Evolutionary conservation across 2,888 invertebrate genomes (phyloP).

Genomic region (Protodeltote pygarga): DNA sequence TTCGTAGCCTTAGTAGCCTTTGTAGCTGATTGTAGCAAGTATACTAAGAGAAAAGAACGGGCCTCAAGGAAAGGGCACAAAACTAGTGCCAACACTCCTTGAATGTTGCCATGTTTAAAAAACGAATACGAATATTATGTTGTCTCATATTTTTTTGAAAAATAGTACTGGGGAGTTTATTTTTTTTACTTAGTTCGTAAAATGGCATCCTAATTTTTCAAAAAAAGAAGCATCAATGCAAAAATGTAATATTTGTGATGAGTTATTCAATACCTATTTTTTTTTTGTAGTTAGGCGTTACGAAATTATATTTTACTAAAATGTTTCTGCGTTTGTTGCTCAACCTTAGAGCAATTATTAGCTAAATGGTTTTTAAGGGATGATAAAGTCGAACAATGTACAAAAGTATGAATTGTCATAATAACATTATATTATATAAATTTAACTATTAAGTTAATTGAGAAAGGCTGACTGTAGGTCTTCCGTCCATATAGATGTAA

Average conservation of each 20-base stretch:
- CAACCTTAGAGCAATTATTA: slow-evolving; percentile 14
- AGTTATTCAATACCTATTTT: too few relatives aligned
- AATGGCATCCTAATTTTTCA: too few relatives aligned
- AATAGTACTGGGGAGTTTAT: too few relatives aligned
- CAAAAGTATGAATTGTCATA: slow-evolving; percentile 58
- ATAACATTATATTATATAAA: slow-evolving; percentile 35
- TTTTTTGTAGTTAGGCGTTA: too few relatives aligned
- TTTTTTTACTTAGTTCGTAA: too few relatives aligned
- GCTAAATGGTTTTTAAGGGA: slow-evolving; percentile 18
- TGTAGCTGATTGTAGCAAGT: slow-evolving; percentile 86
- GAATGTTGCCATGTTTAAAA: slow-evolving; percentile 33
- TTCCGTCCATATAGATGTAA: slow-evolving; percentile 50
- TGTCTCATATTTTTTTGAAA: too few relatives aligned
- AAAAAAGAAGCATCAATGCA: too few relatives aligned
- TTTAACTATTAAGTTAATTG: slow-evolving; percentile 34
- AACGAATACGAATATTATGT: too few relatives aligned
- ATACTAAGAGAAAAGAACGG: slow-evolving; percentile 83
- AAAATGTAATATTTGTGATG: too few relatives aligned
- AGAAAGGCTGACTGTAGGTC: slow-evolving; percentile 57
- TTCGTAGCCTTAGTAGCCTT: slow-evolving; percentile 88
- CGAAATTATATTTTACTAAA: neutral
- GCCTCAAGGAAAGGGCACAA: slow-evolving; percentile 81
- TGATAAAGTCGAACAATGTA: slow-evolving; percentile 51
- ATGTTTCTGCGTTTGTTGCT: slow-evolving; percentile 10
- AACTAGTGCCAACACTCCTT: slow-evolving; percentile 88